Evolutionary conservation across 2,888 invertebrate species (phyloP).

Genomic region (Pocota personata): DNA sequence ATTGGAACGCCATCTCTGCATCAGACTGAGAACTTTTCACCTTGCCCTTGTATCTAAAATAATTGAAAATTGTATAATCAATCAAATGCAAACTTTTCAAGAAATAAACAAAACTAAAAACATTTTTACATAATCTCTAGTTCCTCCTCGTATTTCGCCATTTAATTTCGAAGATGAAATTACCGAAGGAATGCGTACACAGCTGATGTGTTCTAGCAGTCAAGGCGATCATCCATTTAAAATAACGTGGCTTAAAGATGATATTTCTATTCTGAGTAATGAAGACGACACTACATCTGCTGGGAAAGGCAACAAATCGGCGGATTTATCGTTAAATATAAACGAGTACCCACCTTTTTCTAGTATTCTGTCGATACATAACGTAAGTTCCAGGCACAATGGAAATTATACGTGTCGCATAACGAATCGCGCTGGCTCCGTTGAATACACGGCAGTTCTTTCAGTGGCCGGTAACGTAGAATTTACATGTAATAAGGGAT

Average conservation of each 20-base stretch:
- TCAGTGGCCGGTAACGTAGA: conserved; percentile 84
- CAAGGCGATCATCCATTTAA: conserved; percentile 85
- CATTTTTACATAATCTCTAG: conserved; percentile 84
- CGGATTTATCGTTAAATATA: conserved; percentile 82
- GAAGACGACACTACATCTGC: conserved; percentile 21
- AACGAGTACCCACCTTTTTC: conserved; percentile 85
- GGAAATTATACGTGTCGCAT: conserved; percentile 83
- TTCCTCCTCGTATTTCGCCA: conserved; percentile 91
- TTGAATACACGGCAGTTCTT: conserved; percentile 84
- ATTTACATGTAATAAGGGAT: neutral
- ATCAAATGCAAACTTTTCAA: neutral
- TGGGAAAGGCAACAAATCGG: conserved; percentile 64
- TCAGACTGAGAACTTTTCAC: too few species aligned
- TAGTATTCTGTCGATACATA: conserved; percentile 83
- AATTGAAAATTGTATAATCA: neutral
- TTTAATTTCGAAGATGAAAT: conserved; percentile 92
- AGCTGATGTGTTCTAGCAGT: conserved; percentile 86
- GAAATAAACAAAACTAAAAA: neutral
- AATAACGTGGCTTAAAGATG: conserved; percentile 84
- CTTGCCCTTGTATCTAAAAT: too few species aligned
- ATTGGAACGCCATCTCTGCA: too few species aligned
- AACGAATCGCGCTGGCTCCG: conserved; percentile 83
- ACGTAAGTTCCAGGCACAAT: conserved; percentile 82
- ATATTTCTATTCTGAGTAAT: conserved; percentile 81
- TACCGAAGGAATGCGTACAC: conserved; percentile 91